These are phyloP conservation scores for Syrista parreyssii DNA, from an alignment of 2,888 invertebrate genomes.

Conservation along the genomic window DNA sequence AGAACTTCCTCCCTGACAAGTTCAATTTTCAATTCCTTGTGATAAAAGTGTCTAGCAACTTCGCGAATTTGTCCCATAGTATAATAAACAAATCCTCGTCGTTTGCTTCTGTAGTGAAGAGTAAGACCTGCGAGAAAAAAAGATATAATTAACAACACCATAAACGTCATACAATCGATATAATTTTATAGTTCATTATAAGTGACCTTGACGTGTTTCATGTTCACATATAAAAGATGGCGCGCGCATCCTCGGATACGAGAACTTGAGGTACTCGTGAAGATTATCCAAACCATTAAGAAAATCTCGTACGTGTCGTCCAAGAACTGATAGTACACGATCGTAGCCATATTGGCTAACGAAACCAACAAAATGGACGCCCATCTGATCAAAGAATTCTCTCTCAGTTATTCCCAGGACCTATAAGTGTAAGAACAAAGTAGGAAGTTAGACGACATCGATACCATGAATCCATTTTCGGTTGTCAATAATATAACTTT, in stretches of 20 bases:
- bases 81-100: slow-evolving; percentile 94
- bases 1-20: slow-evolving; percentile 87
- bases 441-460: not conserved
- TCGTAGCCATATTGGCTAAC: slow-evolving; percentile 97
- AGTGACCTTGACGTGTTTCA: slow-evolving; percentile 79
- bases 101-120: slow-evolving; percentile 91
- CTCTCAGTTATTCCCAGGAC: slow-evolving; percentile 87
- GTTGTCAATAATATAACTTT: not conserved
- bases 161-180: not conserved
- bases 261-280: slow-evolving; percentile 96
- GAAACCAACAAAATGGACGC: slow-evolving; percentile 92
- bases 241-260: slow-evolving; percentile 90
- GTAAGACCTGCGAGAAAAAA: slow-evolving; percentile 75
- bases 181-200: not conserved
- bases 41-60: slow-evolving; percentile 93
- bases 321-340: slow-evolving; percentile 87
- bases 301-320: slow-evolving; percentile 95
- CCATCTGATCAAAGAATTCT: slow-evolving; percentile 95
- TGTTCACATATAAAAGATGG: slow-evolving; percentile 98
- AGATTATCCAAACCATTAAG: slow-evolving; percentile 96
- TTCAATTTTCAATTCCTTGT: slow-evolving; percentile 94
- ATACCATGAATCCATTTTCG: not conserved
- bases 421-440: slow-evolving; percentile 66
- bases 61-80: slow-evolving; percentile 96
- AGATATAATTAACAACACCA: not conserved